These are phyloP conservation scores for sheep (Ovis aries) DNA, from an alignment of 2,113 vertebrate species.

Conservation along the genomic window ARS-UI_Ramb_v3.0 NC_056067.1:30778001-30778500, in stretches of 20 bases:
- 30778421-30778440: background rate
- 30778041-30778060: background rate
- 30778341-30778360: background rate
- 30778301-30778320: background rate
- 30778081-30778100: background rate
- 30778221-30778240: background rate
- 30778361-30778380: background rate
- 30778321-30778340: background rate
- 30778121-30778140: background rate
- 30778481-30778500: background rate
- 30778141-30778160: background rate
- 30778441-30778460: background rate
- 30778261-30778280: background rate
- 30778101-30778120: background rate
- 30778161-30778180: accelerated
- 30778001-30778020: background rate
- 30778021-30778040: background rate
- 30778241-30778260: background rate
- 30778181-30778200: background rate
- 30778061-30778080: background rate
- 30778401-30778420: background rate
- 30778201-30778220: background rate
- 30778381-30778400: background rate
- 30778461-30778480: background rate
- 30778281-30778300: background rate